Evolutionary conservation across 2,888 invertebrate genomes (phyloP), one percentile per base, ranked within the genome.

Genomic region (Entomobrya proxima): DNA sequence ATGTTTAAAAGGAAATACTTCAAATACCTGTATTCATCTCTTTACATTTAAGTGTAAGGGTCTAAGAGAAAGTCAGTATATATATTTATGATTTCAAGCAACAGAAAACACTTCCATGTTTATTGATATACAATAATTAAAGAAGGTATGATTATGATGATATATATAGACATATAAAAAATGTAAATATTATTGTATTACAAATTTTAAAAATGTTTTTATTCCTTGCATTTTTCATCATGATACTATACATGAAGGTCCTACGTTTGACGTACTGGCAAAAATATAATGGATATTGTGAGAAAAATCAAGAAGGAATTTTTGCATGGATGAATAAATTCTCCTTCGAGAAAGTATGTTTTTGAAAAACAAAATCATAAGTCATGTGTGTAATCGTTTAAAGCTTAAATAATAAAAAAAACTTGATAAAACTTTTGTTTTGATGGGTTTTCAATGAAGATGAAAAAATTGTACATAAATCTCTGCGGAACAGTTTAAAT

Each of bases 71-170:
- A 67, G 37, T 67, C 37, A 67, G 11, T 64, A 35, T 52, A 18
- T 18, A 37, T 58, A 37, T 35, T 37, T 67, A 67, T 67, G 35
- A 67, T 67, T 67, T 67, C 21, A 67, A 37, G 40, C 35, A 5
- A 37, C 13, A 32, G 32, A 61, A 61, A 67, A 67, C 64, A 67
- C 64, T 67, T 67, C 64, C 64, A 67, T 67, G 58, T 64, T 64
- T 64, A 64, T 64, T 64, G 35, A 35, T 35, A 67, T 55, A 67
- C 35, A 67, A 67, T 67, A 67, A 67, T 24, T 37, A 67, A 67
- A 21, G 40, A 67, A 21, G 15, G 44, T 44, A 44, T 44, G 13
- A 44, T 44, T n/a, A n/a, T n/a, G n/a, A n/a, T n/a, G 64, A 21
- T 67, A 37, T 37, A 5, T 64, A 67, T 67, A 67, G 21, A 67